phyloP scores from a whole-genome alignment of 2,113 vertebrate species.

The Tursiops truncatus region DNA sequence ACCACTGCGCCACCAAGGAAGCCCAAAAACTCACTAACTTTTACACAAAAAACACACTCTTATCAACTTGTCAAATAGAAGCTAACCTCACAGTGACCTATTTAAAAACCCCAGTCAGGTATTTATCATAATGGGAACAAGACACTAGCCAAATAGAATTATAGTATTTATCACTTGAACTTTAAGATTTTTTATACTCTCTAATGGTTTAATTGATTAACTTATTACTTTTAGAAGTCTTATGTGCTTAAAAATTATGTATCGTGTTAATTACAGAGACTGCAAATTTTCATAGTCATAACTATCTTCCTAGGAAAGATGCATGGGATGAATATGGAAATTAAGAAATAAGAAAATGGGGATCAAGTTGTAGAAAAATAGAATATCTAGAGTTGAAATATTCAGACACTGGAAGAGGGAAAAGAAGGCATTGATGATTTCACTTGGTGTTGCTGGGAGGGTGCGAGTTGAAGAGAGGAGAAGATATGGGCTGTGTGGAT shows the following conservation, averaged over 20 bases:
- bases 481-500: neutral
- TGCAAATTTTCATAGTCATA: neutral
- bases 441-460: neutral
- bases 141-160: conserved; percentile 17
- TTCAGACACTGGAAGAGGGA: neutral
- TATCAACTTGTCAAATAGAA: conserved; percentile 27
- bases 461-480: neutral
- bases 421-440: neutral
- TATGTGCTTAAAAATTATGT: neutral
- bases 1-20: no score
- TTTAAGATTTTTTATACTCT: neutral
- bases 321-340: neutral
- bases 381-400: neutral
- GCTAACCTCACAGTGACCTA: neutral
- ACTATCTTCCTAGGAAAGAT: neutral
- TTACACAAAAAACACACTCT: neutral
- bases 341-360: neutral
- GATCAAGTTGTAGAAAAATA: neutral
- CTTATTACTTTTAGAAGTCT: conserved; percentile 20
- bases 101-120: neutral
- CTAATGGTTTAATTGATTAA: neutral
- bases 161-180: neutral
- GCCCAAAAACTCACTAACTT: conserved; percentile 20
- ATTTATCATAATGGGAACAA: conserved; percentile 31
- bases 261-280: neutral